Percentiles rank a stretch among this genome's conserved stretches.
Conservation (phyloP, 2,113 vertebrate genomes). For the Periophthalmodon schlosseri region DNA sequence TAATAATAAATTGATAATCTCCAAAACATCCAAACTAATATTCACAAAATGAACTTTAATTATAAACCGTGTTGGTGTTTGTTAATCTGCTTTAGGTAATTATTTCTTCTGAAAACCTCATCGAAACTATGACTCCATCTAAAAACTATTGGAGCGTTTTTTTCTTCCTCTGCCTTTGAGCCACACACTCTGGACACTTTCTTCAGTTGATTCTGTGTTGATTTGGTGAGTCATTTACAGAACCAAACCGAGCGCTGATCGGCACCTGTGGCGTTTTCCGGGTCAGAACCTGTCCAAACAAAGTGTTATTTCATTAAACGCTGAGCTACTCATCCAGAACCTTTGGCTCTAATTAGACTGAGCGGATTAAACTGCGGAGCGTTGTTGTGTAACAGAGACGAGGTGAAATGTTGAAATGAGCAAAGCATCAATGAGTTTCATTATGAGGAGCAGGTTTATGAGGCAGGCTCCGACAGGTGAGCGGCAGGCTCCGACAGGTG, state of each 20-base stretch:
- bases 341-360: slow-evolving; percentile 29
- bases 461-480: slow-evolving; percentile 71
- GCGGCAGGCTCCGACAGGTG: slow-evolving; percentile 69
- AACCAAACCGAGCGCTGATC: neutral
- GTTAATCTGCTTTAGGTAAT: neutral
- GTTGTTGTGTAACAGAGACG: slow-evolving; percentile 56
- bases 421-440: slow-evolving; percentile 61
- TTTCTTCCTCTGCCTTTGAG: too few species aligned
- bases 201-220: neutral
- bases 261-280: neutral
- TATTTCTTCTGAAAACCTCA: neutral
- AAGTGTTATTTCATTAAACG: neutral
- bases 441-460: slow-evolving; percentile 65
- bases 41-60: neutral
- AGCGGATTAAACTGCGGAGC: slow-evolving; percentile 42
- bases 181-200: neutral
- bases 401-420: slow-evolving; percentile 59
- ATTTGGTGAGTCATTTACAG: neutral
- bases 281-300: neutral
- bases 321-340: neutral
- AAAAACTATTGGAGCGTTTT: too few species aligned
- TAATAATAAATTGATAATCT: too few species aligned
- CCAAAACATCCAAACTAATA: neutral
- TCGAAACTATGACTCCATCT: neutral
- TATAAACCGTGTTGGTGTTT: too few species aligned